Evolutionary conservation across 1,140 invertebrate species (phyloP), one percentile per base, ranked within the genome.

Genomic region (Drosophila serrata): DNA sequence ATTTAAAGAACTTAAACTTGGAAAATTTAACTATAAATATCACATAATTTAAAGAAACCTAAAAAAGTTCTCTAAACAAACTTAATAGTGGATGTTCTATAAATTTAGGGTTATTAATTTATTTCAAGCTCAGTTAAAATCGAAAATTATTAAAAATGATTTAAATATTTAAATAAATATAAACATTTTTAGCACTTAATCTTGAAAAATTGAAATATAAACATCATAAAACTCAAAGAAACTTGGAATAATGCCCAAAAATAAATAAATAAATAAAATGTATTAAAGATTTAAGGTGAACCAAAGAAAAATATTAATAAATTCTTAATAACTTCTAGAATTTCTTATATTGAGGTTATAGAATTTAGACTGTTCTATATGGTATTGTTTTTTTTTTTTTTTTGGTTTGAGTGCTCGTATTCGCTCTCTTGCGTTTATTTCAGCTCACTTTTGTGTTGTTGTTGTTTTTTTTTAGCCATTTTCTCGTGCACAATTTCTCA

Each of bases 401-500:
- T 27, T 61, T 61, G 22, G 6, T 19, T 29, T 43, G 17, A 65
- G 9, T 17, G 24, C 6, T 75, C 43, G 19, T 40, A 65, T 42
- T 39, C 13, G 27, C 33, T 46, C 39, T 61, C 67, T 29, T 48
- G 62, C 19, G 33, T 29, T 35, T 29, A 22, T 67, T 57, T 49
- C 39, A 56, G 33, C 12, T 45, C 35, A 43, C 42, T 13, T 70
- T 53, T 35, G 31, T 53, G 19, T 22, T 53, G 31, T 11, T 15
- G 33, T 35, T 53, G 7, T 51, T 17, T 49, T 49, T 42, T 45
- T 69, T 42, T 33, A 49, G 12, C n/a, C 9, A 1, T 57, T 49
- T 59, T 42, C 22, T 19, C 33, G 7, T 53, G 13, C 22, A 61
- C 63, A 63, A 48, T 53, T 79, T 79, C 51, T 53, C 58, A 61